phyloP scores from a whole-genome alignment of 1,140 invertebrate species.

The Tachypleus tridentatus region DNA sequence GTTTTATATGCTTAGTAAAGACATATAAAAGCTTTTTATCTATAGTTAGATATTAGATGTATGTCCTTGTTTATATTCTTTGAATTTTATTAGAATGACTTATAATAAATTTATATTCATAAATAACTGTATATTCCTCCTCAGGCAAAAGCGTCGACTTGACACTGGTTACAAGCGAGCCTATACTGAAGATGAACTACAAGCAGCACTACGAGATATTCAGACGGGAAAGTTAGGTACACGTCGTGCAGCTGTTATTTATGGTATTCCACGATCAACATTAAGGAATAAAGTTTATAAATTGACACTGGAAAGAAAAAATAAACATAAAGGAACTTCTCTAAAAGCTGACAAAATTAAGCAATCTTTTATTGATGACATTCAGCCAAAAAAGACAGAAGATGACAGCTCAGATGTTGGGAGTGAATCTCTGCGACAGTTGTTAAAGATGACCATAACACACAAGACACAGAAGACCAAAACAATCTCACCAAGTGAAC shows the following conservation, averaged over 20 bases:
- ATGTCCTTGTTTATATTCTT: too few relatives aligned
- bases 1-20: too few relatives aligned
- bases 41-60: too few relatives aligned
- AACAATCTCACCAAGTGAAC: neutral
- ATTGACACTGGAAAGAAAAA: conserved; percentile 50
- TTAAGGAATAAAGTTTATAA: conserved; percentile 88
- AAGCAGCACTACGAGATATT: conserved; percentile 79
- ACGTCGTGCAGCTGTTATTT: conserved; percentile 78
- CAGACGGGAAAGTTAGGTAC: conserved; percentile 83
- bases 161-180: conserved; percentile 38
- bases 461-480: conserved; percentile 12
- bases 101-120: too few relatives aligned
- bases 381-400: conserved; percentile 42
- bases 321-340: conserved; percentile 4
- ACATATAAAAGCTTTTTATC: too few relatives aligned
- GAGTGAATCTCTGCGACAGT: conserved; percentile 42
- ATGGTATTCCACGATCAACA: conserved; percentile 89
- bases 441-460: conserved; percentile 33
- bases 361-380: neutral
- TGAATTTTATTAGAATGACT: too few relatives aligned
- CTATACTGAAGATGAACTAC: conserved; percentile 84
- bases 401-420: conserved; percentile 37
- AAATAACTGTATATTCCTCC: neutral
- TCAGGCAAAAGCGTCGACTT: conserved; percentile 16
- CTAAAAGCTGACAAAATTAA: conserved; percentile 5